Evolutionary conservation across 2,113 vertebrate species (phyloP).

Genomic region (Henicopernis longicauda): DNA sequence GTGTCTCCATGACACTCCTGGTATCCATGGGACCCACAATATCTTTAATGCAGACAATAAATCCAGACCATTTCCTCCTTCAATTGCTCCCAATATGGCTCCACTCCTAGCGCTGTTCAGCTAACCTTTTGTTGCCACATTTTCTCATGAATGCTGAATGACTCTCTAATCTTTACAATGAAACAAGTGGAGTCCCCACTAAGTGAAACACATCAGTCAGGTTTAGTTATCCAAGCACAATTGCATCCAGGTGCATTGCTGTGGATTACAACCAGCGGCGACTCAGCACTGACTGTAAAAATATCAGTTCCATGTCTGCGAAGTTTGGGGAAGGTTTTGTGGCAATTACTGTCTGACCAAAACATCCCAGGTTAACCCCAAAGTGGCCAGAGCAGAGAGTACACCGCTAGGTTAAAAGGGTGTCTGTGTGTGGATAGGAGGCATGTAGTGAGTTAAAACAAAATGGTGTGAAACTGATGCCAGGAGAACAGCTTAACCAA

Average conservation of each 20-base stretch:
- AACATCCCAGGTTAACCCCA: neutral
- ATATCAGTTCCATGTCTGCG: neutral
- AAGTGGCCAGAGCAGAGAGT: neutral
- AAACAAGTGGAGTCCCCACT: slow-evolving; percentile 34
- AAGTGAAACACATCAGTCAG: slow-evolving; percentile 54
- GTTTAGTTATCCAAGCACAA: slow-evolving; percentile 14
- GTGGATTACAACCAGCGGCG: slow-evolving; percentile 35
- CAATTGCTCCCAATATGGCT: slow-evolving; percentile 73
- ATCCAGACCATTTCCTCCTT: slow-evolving; percentile 72
- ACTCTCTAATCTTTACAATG: slow-evolving; percentile 47
- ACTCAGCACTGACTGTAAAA: neutral
- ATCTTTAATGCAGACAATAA: slow-evolving; percentile 78
- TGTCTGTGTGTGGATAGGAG: accelerated
- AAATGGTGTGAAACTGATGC: neutral
- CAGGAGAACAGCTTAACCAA: neutral
- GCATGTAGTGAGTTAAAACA: neutral
- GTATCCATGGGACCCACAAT: slow-evolving; percentile 74
- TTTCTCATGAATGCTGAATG: slow-evolving; percentile 71
- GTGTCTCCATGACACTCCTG: slow-evolving; percentile 68
- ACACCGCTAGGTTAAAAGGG: neutral
- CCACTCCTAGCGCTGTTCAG: slow-evolving; percentile 48
- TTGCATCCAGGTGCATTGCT: slow-evolving; percentile 41
- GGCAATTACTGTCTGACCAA: neutral
- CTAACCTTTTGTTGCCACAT: slow-evolving; percentile 67
- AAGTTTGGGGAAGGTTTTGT: neutral